phyloP scores from a whole-genome alignment of 2,888 invertebrate species.

The Labia minor region DNA sequence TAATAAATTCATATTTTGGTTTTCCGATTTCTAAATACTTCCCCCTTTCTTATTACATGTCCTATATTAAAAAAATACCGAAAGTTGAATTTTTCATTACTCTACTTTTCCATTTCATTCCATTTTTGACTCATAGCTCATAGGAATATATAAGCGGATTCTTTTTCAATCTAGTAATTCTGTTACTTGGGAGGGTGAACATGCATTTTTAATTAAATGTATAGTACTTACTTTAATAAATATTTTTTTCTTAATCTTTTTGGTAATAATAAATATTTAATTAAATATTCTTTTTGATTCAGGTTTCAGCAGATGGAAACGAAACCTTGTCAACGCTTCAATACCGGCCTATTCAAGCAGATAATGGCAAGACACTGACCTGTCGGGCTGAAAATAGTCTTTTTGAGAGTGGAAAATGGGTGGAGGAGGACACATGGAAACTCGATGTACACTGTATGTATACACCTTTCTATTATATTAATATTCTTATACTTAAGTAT shows the following conservation, averaged over 20 bases:
- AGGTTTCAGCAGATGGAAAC: slow-evolving; percentile 74
- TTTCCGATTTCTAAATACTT: too few species aligned
- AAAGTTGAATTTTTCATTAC: too few species aligned
- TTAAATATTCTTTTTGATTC: slow-evolving; percentile 26
- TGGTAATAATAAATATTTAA: background rate
- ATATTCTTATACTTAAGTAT: too few species aligned
- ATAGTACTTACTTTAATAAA: background rate
- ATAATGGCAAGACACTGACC: slow-evolving; percentile 66
- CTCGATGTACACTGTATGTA: slow-evolving; percentile 82
- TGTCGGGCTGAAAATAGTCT: slow-evolving; percentile 71
- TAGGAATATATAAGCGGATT: too few species aligned
- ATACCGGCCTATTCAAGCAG: slow-evolving; percentile 62
- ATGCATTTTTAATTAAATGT: too few species aligned
- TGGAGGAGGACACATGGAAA: slow-evolving; percentile 67
- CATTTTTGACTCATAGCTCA: too few species aligned
- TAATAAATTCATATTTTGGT: too few species aligned
- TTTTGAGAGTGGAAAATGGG: slow-evolving; percentile 57
- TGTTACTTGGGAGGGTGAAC: too few species aligned
- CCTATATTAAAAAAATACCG: too few species aligned
- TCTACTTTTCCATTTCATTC: too few species aligned
- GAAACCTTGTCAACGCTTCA: slow-evolving; percentile 64
- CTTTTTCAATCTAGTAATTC: too few species aligned
- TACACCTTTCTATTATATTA: background rate
- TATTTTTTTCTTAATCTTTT: background rate
- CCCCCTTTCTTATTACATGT: too few species aligned